Evolutionary conservation across 2,113 vertebrate species (phyloP), one percentile per base, ranked within the genome.

Genomic region (Hyaena hyaena): DNA sequence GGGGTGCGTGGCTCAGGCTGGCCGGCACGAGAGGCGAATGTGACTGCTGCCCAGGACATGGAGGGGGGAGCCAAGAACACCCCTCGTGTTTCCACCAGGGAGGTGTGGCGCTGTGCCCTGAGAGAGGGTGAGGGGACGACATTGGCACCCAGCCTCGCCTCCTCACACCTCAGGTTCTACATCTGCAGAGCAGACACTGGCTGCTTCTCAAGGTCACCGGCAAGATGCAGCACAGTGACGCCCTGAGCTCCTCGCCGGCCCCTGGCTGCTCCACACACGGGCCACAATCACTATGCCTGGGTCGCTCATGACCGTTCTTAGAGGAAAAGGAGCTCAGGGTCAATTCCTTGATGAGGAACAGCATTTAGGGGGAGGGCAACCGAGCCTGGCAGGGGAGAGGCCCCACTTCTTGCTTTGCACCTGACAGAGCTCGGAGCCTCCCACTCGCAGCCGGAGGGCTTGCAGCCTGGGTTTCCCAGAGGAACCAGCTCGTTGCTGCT

Each of bases 391-490:
- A 58, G n/a, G 7, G 24, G 17, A 55, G 10, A 79, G 39, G 55
- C 74, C 50, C 31, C 7, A 4, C 63, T 69, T 79, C 88, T 81
- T 88, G 86, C 63, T 71, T 43, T 33, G 58, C 90, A 66, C 71
- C 82, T 48, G 69, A 43, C 58, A n/a, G 21, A 90, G 31, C 61
- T 91, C 58, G 55, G 83, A 58, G 4, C 87, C 66, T 45, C 86
- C 76, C 73, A 55, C 77, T 21, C 58, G 21, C 11, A 14, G 45
- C 19, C 12, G 2, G 53, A 50, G 12, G 6, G 61, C 50, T 92
- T 80, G 31, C 2, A 90, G 82, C 11, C 11, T 12, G 58, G 85
- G 53, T 81, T 93, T 82, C 93, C 92, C 82, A 82, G 94, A 94
- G 90, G 96, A 95, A 91, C 82, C 58, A 53, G 93, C 48, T 88